Evolutionary conservation across 2,888 invertebrate species (phyloP), one percentile per base, ranked within the genome.

Genomic region (Drosophila koepferae): DNA sequence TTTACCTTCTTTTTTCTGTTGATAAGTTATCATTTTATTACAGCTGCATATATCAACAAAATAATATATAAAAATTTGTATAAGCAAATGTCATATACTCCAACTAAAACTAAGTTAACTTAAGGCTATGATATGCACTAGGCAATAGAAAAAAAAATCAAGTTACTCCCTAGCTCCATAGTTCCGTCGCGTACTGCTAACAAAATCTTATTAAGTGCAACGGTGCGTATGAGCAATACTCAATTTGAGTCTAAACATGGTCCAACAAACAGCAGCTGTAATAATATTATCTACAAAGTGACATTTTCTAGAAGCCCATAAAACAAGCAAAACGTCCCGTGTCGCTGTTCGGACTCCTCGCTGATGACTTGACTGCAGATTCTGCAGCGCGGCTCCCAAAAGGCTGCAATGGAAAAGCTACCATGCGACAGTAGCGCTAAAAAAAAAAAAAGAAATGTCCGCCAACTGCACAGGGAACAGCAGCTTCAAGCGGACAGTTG

Each of bases 191-290:
- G 16, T 44, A 38, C 51, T 61, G 58, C 46, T 41, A 51, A 46
- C 66, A 38, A 44, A 74, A 79, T 58, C 72, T 73, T 79, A 79
- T 85, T 74, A 80, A 73, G 80, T 74, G 77, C 79, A 81, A 80
- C 76, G 86, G 64, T 78, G 90, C 88, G 88, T 85, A 89, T 87
- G 66, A 61, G 81, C 74, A 77, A 85, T 85, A 77, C 80, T 79
- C 77, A 62, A 72, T 61, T 78, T 87, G 72, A 71, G 62, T 78
- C 58, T 67, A 53, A 66, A 65, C 73, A 56, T 53, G 65, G 53
- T 63, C 48, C 41, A 77, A 56, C 40, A 28, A 62, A 72, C 55
- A 63, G 58, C 41, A 68, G 66, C 58, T 73, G 65, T 68, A 72
- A 63, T 55, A 68, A 72, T 56, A 73, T 60, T 69, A 31, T 8